Evolutionary conservation across 2,797 vertebrate species (phyloP).

Genomic region (Macropus fuliginosus): DNA sequence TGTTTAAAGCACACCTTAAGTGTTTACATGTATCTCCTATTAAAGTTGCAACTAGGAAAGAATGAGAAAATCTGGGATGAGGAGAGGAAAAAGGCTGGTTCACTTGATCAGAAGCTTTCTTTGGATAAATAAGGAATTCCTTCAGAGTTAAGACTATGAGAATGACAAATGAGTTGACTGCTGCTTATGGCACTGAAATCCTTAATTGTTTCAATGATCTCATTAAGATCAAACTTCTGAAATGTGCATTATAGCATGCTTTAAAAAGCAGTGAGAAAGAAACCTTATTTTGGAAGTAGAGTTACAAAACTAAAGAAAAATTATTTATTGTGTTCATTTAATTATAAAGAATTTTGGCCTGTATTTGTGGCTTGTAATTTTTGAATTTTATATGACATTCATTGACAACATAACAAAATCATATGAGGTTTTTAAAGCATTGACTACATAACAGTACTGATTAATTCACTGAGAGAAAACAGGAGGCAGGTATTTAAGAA

Average conservation of each 20-base stretch:
- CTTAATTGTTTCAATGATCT: background rate
- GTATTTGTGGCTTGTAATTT: background rate
- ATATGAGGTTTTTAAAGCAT: background rate
- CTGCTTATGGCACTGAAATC: background rate
- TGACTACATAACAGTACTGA: background rate
- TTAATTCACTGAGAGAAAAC: background rate
- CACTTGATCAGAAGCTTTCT: background rate
- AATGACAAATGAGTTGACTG: background rate
- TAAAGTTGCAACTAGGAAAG: background rate
- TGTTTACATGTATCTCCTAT: background rate
- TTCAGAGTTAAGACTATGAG: background rate
- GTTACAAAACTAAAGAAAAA: background rate
- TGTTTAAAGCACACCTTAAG: background rate
- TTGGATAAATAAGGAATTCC: background rate
- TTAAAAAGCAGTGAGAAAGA: background rate
- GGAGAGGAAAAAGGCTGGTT: background rate
- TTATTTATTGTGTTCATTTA: background rate
- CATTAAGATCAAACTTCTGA: background rate
- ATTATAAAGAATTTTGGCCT: background rate
- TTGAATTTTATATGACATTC: background rate
- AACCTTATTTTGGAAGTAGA: background rate
- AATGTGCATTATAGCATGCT: background rate
- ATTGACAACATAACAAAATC: background rate
- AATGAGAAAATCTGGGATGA: background rate
- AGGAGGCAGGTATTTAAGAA: background rate